Evolutionary conservation across 2,113 vertebrate species (phyloP), one percentile per base, ranked within the genome.

Genomic region (Prochilodus magdalenae): DNA sequence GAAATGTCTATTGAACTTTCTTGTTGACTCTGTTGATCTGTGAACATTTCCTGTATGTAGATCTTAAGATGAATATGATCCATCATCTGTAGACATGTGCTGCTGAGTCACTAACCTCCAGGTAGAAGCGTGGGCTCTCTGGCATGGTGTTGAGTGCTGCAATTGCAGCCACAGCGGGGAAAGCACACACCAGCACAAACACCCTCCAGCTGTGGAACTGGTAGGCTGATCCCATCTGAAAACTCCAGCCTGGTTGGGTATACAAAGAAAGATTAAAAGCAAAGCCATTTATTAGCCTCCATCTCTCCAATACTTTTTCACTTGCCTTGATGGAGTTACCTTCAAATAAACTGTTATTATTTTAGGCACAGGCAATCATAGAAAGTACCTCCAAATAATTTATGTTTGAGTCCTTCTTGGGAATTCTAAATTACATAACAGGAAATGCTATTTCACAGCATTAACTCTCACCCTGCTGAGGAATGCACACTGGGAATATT

Each of bases 191-290:
- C 70, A 99, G 89, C 33, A 99, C 98, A 4, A 99, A 99, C 70
- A 99, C 98, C 27, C 98, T 95, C 98, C 98, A 99, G 94, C 98
- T 99, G 90, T 99, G 98, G 93, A 99, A 99, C 86, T 99, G 98
- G 89, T 99, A 99, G 0, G 98, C 98, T 0, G 98, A 99, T 79
- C 98, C 98, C 98, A 99, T 99, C 93, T 98, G 97, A 92, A 99
- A 99, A 83, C 98, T 99, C 98, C 98, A 99, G 15, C 97, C 97
- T 99, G 67, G 0, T 65, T 18, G 13, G 40, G 0, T 0, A 55
- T 29, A 44, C 33, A 16, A 26, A 60, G 12, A 73, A 51, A 6
- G 15, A 1, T n/a, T 22, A 7, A 79, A 13, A 33, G 27, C 33
- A 60, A 26, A 24, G 33, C 1, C 27, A 60, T 10, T 5, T n/a